Base-by-base conservation (phyloP, 2,113 vertebrate genomes). In the Axis porcinus region DNA sequence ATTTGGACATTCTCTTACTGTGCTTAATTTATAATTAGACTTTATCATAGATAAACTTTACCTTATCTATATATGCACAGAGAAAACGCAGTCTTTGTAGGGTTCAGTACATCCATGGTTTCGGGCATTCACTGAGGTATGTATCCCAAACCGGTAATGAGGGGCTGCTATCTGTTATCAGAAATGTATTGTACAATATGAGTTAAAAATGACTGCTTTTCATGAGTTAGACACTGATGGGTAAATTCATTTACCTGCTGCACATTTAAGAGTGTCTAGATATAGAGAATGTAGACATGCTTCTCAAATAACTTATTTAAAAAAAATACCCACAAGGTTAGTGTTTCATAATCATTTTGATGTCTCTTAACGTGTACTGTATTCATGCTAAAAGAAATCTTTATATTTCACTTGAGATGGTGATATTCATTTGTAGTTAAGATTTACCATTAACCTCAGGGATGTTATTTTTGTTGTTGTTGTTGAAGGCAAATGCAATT, bases 401-500 rank as follows among this genome's bases (percentile, higher is more conserved):
- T 81, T 52, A 5, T 47, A 89, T 86, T 52, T 76, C 17, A 40
- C 89, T 97, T 95, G 94, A 78, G 81, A 67, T 27, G 47, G 19
- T 93, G 52, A 50, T 94, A 62, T 14, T 93, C n/a, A 57, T 81
- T 97, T 74, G 57, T 43, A 8, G 74, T 74, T 93, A 57, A 93
- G 33, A 16, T 40, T 30, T 74, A 58, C 58, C 52, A 70, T 97
- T 89, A 95, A 97, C 82, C 89, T 97, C 93, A 87, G 27, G 17
- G 55, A 45, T 79, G 91, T 54, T 62, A 54, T n/a, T 27, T 92
- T 62, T 50, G 74, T 79, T n/a, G 60, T 82, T 52, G 19, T 27
- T 89, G 64, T 96, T 94, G 82, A 96, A 84, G n/a, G 50, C 67
- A 97, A 97, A 90, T 27, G 50, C 21, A 10, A 15, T 97, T 95